A percentile compares a stretch with the other conserved stretches of the same genome.
Evolutionary conservation across 1,140 invertebrate genomes (phyloP).

Genomic region (Drosophila paulistorum): DNA sequence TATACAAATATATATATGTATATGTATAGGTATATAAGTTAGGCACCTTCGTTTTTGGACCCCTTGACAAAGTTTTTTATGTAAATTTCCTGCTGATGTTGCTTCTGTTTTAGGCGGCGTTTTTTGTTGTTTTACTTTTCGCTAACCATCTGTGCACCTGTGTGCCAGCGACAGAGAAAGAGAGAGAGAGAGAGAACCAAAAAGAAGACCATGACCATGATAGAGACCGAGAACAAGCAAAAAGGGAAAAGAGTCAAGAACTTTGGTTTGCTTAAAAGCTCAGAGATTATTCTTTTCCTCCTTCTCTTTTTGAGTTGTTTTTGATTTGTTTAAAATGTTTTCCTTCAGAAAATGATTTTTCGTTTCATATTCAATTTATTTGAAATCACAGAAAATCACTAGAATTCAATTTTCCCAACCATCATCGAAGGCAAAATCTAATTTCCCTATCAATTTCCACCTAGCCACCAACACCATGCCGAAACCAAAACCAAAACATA

Average conservation of each 20-base stretch:
- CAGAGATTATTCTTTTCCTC: not conserved
- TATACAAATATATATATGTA: conserved; percentile 42
- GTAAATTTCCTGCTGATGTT: conserved; percentile 61
- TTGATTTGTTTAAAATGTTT: conserved; percentile 17
- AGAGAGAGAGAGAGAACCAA: too few relatives aligned
- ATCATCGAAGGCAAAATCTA: not conserved
- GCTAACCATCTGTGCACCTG: conserved; percentile 64
- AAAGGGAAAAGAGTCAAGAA: conserved; percentile 8
- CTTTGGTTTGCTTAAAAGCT: conserved; percentile 18
- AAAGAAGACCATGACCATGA: not conserved
- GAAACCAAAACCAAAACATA: not conserved
- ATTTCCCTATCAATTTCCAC: conserved; percentile 22
- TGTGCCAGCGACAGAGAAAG: conserved; percentile 22
- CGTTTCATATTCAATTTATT: conserved; percentile 16
- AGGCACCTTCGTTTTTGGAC: conserved; percentile 3
- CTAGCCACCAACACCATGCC: not conserved
- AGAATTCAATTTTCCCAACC: not conserved
- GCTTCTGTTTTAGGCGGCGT: conserved; percentile 40
- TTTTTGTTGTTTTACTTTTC: conserved; percentile 52
- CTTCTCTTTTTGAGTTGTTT: not conserved
- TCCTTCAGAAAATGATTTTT: conserved; percentile 12
- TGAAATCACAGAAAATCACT: conserved; percentile 7
- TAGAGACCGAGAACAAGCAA: not conserved
- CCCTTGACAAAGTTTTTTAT: conserved; percentile 74
- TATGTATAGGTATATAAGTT: conserved; percentile 18